Evolutionary conservation across 2,888 invertebrate genomes (phyloP).

Genomic region (Agrochola macilenta): DNA sequence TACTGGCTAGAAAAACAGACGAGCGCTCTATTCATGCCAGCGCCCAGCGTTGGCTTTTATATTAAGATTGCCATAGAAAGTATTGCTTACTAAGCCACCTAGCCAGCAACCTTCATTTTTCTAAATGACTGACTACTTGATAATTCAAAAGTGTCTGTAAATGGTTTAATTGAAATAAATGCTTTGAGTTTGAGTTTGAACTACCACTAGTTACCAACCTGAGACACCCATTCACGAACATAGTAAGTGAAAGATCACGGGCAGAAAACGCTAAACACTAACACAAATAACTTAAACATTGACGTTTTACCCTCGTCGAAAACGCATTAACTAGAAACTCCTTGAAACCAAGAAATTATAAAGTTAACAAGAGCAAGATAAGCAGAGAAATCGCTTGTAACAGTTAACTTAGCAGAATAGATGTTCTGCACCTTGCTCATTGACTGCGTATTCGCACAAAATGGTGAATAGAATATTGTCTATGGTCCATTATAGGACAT

Average conservation of each 20-base stretch:
- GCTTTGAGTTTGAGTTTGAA: background rate
- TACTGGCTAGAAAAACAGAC: background rate
- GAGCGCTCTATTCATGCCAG: background rate
- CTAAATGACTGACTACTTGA: background rate
- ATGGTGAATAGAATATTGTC: conserved; percentile 61
- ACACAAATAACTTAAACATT: conserved; percentile 34
- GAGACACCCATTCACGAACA: background rate
- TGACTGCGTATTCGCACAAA: conserved; percentile 49
- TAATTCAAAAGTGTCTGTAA: background rate
- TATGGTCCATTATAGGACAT: conserved; percentile 56
- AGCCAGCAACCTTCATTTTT: background rate
- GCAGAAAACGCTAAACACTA: background rate
- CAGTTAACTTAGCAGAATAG: conserved; percentile 44
- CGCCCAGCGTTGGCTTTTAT: no score
- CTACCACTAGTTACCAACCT: background rate
- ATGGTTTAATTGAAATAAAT: background rate
- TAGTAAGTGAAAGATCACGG: conserved; percentile 2
- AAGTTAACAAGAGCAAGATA: conserved; percentile 43
- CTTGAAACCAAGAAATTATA: conserved; percentile 31
- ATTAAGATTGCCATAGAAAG: no score
- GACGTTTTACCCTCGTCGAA: conserved; percentile 41
- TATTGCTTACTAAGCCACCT: background rate
- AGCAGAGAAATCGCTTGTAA: conserved; percentile 63
- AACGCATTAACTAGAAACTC: conserved; percentile 59
- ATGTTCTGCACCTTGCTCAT: conserved; percentile 39